Conservation (phyloP, 2,113 vertebrate genomes). For the Pheucticus melanocephalus region DNA sequence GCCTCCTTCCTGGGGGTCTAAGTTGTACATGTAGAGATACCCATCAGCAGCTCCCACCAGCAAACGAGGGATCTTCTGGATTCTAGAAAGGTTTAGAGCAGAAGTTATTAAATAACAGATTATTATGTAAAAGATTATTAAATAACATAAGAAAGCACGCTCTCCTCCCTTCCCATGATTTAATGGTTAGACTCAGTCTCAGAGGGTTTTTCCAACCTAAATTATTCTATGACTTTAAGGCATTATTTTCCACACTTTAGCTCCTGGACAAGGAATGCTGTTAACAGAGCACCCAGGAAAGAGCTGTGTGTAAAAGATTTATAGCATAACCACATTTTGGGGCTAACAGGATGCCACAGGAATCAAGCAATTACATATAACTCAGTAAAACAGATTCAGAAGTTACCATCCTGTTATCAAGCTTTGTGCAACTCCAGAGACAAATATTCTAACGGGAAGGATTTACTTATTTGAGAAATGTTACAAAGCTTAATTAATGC, state of each 20-base stretch:
- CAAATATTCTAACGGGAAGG: neutral
- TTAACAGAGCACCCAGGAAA: neutral
- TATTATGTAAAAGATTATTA: neutral
- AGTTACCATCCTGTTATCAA: neutral
- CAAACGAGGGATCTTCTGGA: slow-evolving; percentile 96
- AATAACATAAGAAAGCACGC: neutral
- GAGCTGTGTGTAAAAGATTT: neutral
- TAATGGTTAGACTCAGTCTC: neutral
- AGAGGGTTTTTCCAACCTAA: neutral
- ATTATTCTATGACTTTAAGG: neutral
- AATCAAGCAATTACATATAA: neutral
- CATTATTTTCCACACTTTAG: neutral
- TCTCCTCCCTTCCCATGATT: neutral
- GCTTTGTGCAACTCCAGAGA: neutral
- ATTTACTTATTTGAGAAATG: neutral
- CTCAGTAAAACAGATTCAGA: neutral
- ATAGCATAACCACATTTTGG: neutral
- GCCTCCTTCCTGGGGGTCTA: slow-evolving; percentile 96
- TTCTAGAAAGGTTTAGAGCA: slow-evolving; percentile 70
- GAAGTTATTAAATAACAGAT: neutral
- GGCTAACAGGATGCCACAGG: neutral
- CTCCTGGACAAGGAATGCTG: neutral
- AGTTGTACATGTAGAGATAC: slow-evolving; percentile 96
- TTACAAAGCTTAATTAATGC: neutral
- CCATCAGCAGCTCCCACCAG: slow-evolving; percentile 94